These are phyloP conservation scores for Ischnura elegans DNA, from an alignment of 2,888 invertebrate species.

Conservation along the genomic window DNA sequence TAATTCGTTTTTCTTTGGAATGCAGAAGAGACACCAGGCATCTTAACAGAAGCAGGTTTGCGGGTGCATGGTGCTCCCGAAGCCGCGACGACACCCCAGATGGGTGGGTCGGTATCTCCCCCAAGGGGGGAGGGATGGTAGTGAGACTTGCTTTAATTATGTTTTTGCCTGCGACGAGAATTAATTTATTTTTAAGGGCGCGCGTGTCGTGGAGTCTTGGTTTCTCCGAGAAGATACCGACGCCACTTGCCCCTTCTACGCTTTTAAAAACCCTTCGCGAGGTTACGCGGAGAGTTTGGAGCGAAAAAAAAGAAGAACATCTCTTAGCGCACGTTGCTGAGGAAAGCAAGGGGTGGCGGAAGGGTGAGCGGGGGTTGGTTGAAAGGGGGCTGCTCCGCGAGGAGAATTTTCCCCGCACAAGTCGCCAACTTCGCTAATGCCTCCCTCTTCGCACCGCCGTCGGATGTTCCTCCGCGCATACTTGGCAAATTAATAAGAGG, in stretches of 20 bases:
- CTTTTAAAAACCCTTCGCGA: not conserved
- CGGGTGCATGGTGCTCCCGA: not conserved
- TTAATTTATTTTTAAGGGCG: conserved; percentile 59
- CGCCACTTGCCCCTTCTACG: not conserved
- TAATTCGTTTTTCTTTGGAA: not conserved
- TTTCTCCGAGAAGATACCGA: not conserved
- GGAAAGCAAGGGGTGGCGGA: not conserved
- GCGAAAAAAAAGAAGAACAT: not conserved
- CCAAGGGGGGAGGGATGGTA: not conserved
- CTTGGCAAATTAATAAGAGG: conserved; percentile 31
- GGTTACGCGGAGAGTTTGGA: not conserved
- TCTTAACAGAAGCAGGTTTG: not conserved
- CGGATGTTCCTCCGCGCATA: not conserved
- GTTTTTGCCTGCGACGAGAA: conserved; percentile 43
- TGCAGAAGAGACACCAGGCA: conserved; percentile 19
- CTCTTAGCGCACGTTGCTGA: not conserved
- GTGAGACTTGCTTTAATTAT: conserved; percentile 26
- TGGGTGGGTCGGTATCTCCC: not conserved
- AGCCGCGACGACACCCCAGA: not conserved
- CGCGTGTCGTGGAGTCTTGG: not conserved
- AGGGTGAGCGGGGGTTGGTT: not conserved
- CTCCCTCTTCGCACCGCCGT: not conserved
- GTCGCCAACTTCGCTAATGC: conserved; percentile 17
- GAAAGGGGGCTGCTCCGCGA: not conserved
- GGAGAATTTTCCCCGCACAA: not conserved